phyloP scores from a whole-genome alignment of 1,140 invertebrate genomes.

The Microvelia longipes region DNA sequence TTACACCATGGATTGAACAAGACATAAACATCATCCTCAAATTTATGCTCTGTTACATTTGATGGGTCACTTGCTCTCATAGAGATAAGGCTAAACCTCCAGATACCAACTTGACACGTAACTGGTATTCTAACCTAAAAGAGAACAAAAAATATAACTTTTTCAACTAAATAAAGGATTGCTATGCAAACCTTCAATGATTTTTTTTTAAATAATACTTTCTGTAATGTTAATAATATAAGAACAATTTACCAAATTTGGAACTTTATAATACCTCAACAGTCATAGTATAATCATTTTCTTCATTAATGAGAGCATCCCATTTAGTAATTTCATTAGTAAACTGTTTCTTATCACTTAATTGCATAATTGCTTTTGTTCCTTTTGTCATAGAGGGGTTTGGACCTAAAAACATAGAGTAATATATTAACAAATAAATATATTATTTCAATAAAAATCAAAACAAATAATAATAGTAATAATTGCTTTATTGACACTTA shows the following conservation, averaged over 20 bases:
- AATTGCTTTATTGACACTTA: too few species aligned
- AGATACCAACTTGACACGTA: constrained; percentile 41
- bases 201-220: too few species aligned
- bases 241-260: too few species aligned
- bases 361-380: constrained; percentile 37
- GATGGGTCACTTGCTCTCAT: constrained; percentile 8
- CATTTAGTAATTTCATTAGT: constrained; percentile 32
- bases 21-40: constrained; percentile 50
- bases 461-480: too few species aligned
- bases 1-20: constrained; percentile 69
- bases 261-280: too few species aligned
- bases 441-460: too few species aligned
- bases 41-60: constrained; percentile 28
- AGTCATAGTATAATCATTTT: not conserved
- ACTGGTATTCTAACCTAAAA: constrained; percentile 39
- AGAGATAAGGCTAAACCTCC: constrained; percentile 44
- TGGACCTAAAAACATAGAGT: constrained; percentile 34
- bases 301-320: constrained; percentile 34
- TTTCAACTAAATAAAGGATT: too few species aligned
- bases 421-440: too few species aligned
- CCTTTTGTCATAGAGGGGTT: constrained; percentile 38
- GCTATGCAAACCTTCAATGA: too few species aligned
- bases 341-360: constrained; percentile 30
- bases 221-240: too few species aligned
- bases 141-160: too few species aligned